These are phyloP conservation scores for Labroides dimidiatus DNA, from an alignment of 2,797 vertebrate genomes.

Conservation along the genomic window DNA sequence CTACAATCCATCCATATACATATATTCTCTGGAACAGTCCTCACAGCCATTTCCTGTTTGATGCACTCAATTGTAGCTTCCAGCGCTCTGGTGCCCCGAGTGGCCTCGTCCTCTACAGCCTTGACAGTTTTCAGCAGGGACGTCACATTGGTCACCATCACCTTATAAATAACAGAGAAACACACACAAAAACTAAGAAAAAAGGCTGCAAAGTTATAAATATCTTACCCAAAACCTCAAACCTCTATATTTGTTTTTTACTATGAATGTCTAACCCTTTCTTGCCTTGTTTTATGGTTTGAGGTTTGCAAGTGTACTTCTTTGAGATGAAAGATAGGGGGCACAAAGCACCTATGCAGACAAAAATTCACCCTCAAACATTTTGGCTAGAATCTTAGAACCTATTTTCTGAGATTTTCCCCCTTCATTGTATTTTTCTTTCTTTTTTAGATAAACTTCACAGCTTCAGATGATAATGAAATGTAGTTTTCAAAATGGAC, in stretches of 20 bases:
- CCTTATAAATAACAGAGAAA: constrained; percentile 74
- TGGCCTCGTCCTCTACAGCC: constrained; percentile 97
- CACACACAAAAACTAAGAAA: not conserved
- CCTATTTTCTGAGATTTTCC: not conserved
- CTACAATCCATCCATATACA: not conserved
- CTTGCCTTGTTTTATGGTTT: not conserved
- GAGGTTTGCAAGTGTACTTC: constrained; percentile 5
- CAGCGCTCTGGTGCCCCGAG: constrained; percentile 94
- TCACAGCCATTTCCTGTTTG: constrained; percentile 94
- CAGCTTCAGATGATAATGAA: constrained; percentile 58
- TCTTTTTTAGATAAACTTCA: not conserved
- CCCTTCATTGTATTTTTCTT: not conserved
- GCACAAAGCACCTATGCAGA: constrained; percentile 13
- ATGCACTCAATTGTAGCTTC: constrained; percentile 98
- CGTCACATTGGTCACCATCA: constrained; percentile 99
- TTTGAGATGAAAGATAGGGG: constrained; percentile 26
- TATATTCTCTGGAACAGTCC: not conserved
- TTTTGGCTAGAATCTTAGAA: not conserved
- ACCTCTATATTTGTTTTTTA: not conserved
- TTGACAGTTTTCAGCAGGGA: constrained; percentile 98
- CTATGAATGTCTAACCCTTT: accelerated
- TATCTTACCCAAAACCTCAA: not conserved
- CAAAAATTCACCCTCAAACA: not conserved
- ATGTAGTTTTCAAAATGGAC: constrained; percentile 11
- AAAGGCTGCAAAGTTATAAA: not conserved